phyloP scores from a whole-genome alignment of 2,888 invertebrate species.

The Eutolmus rufibarbis region DNA sequence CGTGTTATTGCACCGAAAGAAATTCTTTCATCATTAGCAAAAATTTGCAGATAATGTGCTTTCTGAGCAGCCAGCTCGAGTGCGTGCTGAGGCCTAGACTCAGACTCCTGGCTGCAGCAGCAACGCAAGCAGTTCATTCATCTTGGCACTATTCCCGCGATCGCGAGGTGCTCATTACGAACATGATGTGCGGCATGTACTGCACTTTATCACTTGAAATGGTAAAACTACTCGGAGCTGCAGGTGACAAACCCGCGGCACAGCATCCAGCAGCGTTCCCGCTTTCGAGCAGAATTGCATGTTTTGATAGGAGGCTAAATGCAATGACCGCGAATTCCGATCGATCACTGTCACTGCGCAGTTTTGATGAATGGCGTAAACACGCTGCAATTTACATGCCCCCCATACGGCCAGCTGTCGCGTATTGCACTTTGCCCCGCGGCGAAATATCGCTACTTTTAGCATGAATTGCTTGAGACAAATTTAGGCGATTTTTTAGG shows the following conservation, averaged over 20 bases:
- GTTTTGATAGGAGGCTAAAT: neutral
- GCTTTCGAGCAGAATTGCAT: neutral
- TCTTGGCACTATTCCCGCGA: slow-evolving; percentile 20
- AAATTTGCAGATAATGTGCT: slow-evolving; percentile 25
- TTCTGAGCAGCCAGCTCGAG: neutral
- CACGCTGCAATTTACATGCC: neutral
- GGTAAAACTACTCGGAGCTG: neutral
- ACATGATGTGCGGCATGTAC: neutral
- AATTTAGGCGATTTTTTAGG: neutral
- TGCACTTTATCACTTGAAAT: neutral
- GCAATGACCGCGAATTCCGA: neutral
- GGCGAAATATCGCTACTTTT: neutral
- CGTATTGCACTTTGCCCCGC: neutral
- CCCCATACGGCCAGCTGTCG: neutral
- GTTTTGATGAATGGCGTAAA: neutral
- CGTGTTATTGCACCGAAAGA: neutral
- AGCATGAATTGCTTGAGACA: neutral
- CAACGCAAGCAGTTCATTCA: neutral
- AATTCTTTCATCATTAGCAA: slow-evolving; percentile 10
- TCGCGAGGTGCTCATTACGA: neutral
- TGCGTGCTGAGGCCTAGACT: neutral
- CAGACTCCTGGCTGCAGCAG: neutral
- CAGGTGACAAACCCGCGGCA: slow-evolving; percentile 1
- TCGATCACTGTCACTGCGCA: neutral
- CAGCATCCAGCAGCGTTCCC: neutral